Conservation (phyloP, 2,113 vertebrate genomes). For the Fukomys damarensis region DNA sequence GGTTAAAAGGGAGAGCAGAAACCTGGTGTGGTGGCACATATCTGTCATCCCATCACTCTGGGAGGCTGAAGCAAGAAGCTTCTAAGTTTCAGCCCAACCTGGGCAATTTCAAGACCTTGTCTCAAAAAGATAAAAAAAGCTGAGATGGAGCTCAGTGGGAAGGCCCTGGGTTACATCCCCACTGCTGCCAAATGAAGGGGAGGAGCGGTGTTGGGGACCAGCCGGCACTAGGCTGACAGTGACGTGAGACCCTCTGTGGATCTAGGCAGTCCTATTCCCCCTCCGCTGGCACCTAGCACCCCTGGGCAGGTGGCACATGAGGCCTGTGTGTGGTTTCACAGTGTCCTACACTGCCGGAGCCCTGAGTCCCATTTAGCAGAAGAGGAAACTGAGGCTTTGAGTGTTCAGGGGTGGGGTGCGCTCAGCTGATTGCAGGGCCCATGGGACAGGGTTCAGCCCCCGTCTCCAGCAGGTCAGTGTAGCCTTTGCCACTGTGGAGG, state of each 20-base stretch:
- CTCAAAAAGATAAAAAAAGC: not conserved
- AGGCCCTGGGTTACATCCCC: not conserved
- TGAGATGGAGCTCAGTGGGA: not conserved
- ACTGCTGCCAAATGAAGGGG: no score
- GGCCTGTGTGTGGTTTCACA: not conserved
- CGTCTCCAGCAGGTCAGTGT: not conserved
- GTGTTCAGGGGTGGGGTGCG: fast-evolving
- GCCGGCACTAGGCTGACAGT: no score
- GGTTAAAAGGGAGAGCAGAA: not conserved
- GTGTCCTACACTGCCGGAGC: fast-evolving
- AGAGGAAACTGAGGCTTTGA: not conserved
- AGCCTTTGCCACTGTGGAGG: not conserved
- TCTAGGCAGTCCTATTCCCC: not conserved
- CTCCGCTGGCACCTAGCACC: no score
- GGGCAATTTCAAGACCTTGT: not conserved
- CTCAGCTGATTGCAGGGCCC: not conserved
- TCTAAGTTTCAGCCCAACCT: not conserved
- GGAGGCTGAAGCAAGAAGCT: not conserved
- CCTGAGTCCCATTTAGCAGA: not conserved
- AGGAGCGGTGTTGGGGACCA: not conserved
- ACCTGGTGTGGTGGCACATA: not conserved
- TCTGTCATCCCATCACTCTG: not conserved
- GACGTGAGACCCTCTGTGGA: not conserved
- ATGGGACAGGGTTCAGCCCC: not conserved
- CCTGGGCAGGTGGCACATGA: no score